Evolutionary conservation across 2,888 invertebrate species (phyloP).

Genomic region (Pecten maximus): DNA sequence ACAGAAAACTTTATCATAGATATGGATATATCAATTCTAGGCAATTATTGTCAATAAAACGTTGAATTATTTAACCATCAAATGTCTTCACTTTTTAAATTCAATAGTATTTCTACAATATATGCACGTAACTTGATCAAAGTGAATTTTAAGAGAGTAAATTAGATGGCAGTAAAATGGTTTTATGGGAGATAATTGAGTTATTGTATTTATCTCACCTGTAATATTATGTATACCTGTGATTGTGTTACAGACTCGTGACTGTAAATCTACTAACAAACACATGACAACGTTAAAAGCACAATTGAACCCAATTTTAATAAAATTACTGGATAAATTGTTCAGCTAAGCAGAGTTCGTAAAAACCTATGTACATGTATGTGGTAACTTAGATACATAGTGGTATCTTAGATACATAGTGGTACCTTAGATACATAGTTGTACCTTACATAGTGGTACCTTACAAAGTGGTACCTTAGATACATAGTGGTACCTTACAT

Average conservation of each 20-base stretch:
- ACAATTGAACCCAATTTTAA: neutral
- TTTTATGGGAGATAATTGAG: neutral
- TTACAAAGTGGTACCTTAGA: no score
- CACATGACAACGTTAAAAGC: neutral
- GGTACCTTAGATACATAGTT: no score
- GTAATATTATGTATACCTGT: no score
- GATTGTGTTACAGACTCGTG: neutral
- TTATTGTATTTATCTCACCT: neutral
- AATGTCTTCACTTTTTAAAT: neutral
- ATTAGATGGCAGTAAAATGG: neutral
- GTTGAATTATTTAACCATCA: neutral
- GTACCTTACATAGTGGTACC: no score
- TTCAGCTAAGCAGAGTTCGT: neutral
- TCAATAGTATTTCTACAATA: neutral
- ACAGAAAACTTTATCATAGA: neutral
- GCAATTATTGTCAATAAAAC: neutral
- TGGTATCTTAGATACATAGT: no score
- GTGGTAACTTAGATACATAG: neutral
- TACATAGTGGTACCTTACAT: no score
- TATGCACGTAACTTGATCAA: neutral
- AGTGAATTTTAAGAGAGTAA: neutral
- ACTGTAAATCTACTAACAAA: neutral
- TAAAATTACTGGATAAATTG: neutral
- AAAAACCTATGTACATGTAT: neutral
- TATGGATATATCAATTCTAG: neutral